Evolutionary conservation across 2,113 vertebrate genomes (phyloP).

Genomic region (Thalassoma bifasciatum): DNA sequence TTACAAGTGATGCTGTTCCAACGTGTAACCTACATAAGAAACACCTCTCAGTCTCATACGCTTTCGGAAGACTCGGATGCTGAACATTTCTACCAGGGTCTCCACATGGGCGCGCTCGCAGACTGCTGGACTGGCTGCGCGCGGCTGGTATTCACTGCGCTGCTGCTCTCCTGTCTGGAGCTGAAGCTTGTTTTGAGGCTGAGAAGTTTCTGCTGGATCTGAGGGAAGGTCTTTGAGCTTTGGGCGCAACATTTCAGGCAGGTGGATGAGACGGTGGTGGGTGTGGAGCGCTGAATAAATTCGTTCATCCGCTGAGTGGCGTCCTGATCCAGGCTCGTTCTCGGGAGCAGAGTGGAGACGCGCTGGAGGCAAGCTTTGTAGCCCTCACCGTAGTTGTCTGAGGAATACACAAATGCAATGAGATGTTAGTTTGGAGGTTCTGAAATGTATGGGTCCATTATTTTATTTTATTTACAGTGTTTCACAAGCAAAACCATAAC

Average conservation of each 20-base stretch:
- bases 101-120: slow-evolving; percentile 60
- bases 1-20: slow-evolving; percentile 47
- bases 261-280: slow-evolving; percentile 44
- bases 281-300: slow-evolving; percentile 78
- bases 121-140: slow-evolving; percentile 31
- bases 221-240: slow-evolving; percentile 63
- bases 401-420: slow-evolving; percentile 52
- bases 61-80: neutral
- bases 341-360: slow-evolving; percentile 82
- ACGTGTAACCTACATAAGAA: neutral
- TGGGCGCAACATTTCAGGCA: slow-evolving; percentile 74
- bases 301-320: slow-evolving; percentile 80
- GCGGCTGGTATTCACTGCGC: neutral
- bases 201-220: slow-evolving; percentile 72
- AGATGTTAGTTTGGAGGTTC: slow-evolving; percentile 27
- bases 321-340: slow-evolving; percentile 77
- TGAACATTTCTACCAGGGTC: slow-evolving; percentile 85
- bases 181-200: slow-evolving; percentile 72
- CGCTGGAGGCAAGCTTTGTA: slow-evolving; percentile 87
- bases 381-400: slow-evolving; percentile 85
- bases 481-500: slow-evolving; percentile 33
- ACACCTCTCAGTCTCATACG: slow-evolving; percentile 3
- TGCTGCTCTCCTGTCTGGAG: slow-evolving; percentile 44
- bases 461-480: neutral
- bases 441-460: neutral